Evolutionary conservation across 1,140 invertebrate species (phyloP), one percentile per base, ranked within the genome.

Genomic region (Nylanderia fulva): DNA sequence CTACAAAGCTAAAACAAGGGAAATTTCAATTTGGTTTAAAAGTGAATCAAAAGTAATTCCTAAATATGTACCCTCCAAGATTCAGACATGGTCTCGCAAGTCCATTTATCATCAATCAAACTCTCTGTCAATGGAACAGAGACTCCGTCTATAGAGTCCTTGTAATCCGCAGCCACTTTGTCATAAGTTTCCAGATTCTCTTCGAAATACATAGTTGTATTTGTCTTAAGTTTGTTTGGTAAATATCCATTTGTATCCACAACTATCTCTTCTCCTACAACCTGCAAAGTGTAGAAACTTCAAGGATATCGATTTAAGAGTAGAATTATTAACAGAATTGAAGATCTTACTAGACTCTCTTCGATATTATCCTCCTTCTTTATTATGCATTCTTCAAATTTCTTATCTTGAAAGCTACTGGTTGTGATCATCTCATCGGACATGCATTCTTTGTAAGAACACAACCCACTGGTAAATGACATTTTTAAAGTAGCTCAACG

Each of bases 201-300:
- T 58, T 87, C 64, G 15, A 87, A 76, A 64, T 83, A 85, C 27
- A 69, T 45, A 36, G 39, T 29, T 27, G 61, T 4, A 13, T 80
- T 39, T 42, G 48, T 74, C n/a, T 76, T 42, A 8, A 27, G 8
- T 75, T 71, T 42, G 8, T 69, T 58, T 2, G 29, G 13, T 0
- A 64, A 45, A 21, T 39, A 42, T 54, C 88, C 58, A 60, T 84
- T 84, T 11, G 72, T 24, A 68, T 74, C 74, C 27, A 85, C 76
- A 15, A 86, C 21, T 84, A 84, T 79, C 54, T 88, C 82, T 45
- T 88, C 85, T 0, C 83, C 63, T 24, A 76, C 48, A 42, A 87
- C 42, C 88, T 61, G n/a, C 21, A 56, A 71, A 45, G 27, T 4
- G 4, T 39, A 24, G 5, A 11, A 45, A 69, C 2, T 39, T 48